A percentile compares a stretch with the other conserved stretches of the same genome.
phyloP scores from a whole-genome alignment of 37 sponge, comb jelly and placozoan species.

The Amphimedon queenslandica region DNA sequence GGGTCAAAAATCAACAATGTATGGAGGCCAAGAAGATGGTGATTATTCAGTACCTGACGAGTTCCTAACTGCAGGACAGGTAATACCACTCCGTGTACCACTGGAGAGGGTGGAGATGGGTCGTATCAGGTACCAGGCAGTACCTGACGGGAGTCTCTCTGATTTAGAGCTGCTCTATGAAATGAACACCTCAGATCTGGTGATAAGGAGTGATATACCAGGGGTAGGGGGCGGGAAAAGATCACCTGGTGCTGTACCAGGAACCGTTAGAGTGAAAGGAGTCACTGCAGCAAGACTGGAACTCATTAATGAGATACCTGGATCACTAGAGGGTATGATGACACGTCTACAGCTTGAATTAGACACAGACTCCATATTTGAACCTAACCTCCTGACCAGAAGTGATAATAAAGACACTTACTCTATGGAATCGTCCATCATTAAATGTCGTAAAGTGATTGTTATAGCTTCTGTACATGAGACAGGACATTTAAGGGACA shows the following conservation, averaged over 20 bases:
- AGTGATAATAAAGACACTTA: not conserved
- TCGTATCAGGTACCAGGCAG: conserved; percentile 14
- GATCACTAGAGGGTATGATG: conserved; percentile 51
- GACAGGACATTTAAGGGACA: conserved; percentile 54
- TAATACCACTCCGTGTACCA: conserved; percentile 22
- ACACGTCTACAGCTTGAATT: conserved; percentile 46
- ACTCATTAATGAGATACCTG: conserved; percentile 36
- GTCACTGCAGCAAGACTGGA: conserved; percentile 40
- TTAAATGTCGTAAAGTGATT: conserved; percentile 26
- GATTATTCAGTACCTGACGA: conserved; percentile 3
- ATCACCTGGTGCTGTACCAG: no score
- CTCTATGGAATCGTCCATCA: not conserved
- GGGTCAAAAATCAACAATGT: no score
- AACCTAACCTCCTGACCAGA: not conserved
- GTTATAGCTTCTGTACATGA: conserved; percentile 48
- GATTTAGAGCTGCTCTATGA: conserved; percentile 50
- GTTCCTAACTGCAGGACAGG: conserved; percentile 34
- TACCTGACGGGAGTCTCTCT: not conserved
- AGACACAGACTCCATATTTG: conserved; percentile 1
- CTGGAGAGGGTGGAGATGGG: conserved; percentile 46
- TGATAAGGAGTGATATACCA: not conserved
- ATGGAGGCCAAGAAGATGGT: no score
- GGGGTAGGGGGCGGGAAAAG: not conserved
- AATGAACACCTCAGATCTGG: conserved; percentile 37
- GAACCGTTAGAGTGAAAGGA: conserved; percentile 17